Evolutionary conservation across 2,113 vertebrate genomes (phyloP), one percentile per base, ranked within the genome.

Genomic region (Struthio camelus): DNA sequence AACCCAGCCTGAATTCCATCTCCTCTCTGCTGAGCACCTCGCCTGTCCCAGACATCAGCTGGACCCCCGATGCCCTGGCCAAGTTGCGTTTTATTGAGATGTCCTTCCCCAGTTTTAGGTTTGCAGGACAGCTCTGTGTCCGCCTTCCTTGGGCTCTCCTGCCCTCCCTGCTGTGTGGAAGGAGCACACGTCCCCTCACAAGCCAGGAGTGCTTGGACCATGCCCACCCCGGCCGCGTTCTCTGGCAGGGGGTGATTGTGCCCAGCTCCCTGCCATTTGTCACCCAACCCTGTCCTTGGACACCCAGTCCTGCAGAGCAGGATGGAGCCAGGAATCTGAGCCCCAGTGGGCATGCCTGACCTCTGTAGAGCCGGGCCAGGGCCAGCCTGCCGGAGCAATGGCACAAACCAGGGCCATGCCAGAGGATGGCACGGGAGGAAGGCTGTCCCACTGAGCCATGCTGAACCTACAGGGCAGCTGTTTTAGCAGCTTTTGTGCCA

Each of bases 31-130:
- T 34, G 24, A 80, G 19, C 0, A 0, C 3, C 20, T 58, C 56
- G 75, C 24, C 61, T 1, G 1, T 15, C 61, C 78, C 84, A 56
- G 83, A 14, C 8, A 4, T 46, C 46, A 82, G 34, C 20, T 44
- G 28, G 38, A 78, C 17, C 10, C 24, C 23, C 2, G 1, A 3
- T 53, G 38, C 5, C 32, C 42, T 0, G 2, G 7, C 17, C 3
- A 5, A 48, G 72, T 30, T 65, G 50, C 1, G 2, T 17, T n/a
- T 70, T 70, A n/a, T 50, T 14, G 6, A 69, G 72, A 18, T 34
- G 10, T 23, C 13, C 1, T 0, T 20, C 16, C 54, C 14, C 1
- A 1, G 6, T 70, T 70, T 46, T 71, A 18, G 34, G 22, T 38
- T 34, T 76, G 46, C 2, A 5, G 44, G 62, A 13, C 58, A 36